Base-by-base conservation (phyloP, 2,113 vertebrate species). In the Willisornis vidua region DNA sequence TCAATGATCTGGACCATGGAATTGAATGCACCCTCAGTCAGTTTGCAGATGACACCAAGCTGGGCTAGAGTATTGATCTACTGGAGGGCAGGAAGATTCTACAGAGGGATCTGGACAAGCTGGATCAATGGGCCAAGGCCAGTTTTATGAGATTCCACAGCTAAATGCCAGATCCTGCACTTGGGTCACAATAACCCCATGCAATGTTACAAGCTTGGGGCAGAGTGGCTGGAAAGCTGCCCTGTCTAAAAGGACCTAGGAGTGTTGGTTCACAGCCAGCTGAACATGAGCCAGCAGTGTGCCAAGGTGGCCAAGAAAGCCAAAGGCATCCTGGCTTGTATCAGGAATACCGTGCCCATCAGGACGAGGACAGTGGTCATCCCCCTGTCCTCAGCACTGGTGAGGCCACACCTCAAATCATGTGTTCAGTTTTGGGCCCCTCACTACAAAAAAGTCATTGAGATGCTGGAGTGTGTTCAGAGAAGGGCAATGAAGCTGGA, bases 381-480 rank as follows among this genome's bases (percentile, higher is more conserved):
- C 7, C 2, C 9, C 18, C 55, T 62, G n/a, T 19, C 6, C 7
- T 26, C 0, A 2, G 19, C n/a, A 35, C 12, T 41, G n/a, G 1
- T 54, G 48, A 55, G 24, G 14, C 25, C 2, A 0, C 22, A 33
- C 22, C 41, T 54, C 2, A 3, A 49, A 25, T 20, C 14, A 26
- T 13, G 6, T 29, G 22, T 15, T 28, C 31, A 29, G 22, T 70
- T 81, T 7, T 57, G 70, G 26, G 28, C 4, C 19, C 4, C 35
- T 45, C 48, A 37, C 9, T 29, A 25, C 8, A 25, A 43, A 15
- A 77, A 77, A 43, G 23, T 9, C 26, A 37, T 2, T 51, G 41
- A 10, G 23, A 26, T 45, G 35, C 26, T 68, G 31, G 23, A 55
- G 11, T 1, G 1, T 28, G 19, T 29, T 49, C 62, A 57, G 70